phyloP scores from a whole-genome alignment of 2,888 invertebrate species.

The Eupithecia insigniata region DNA sequence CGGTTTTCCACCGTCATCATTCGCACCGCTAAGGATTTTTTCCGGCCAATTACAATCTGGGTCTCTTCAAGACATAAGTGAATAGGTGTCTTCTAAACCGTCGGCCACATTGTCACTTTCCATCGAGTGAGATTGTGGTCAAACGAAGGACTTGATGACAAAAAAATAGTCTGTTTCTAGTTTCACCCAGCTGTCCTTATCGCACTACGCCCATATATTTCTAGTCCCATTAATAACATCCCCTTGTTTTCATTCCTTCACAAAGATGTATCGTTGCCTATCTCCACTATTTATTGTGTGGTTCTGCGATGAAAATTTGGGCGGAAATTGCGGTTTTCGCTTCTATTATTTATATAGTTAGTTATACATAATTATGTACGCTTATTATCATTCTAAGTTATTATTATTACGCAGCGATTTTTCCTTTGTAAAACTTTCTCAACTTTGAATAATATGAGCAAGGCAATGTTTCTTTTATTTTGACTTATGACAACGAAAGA shows the following conservation, averaged over 20 bases:
- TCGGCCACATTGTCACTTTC: too few relatives aligned
- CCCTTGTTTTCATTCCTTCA: slow-evolving; percentile 39
- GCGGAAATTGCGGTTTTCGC: slow-evolving; percentile 6
- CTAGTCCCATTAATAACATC: slow-evolving; percentile 32
- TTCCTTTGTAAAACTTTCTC: not conserved
- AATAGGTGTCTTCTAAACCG: too few relatives aligned
- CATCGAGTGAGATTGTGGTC: too few relatives aligned
- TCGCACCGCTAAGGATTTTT: too few relatives aligned
- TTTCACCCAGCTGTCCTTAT: slow-evolving; percentile 11
- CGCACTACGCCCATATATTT: slow-evolving; percentile 28
- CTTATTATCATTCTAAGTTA: not conserved
- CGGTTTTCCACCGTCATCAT: too few relatives aligned
- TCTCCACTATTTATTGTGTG: slow-evolving; percentile 31
- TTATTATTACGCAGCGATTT: not conserved
- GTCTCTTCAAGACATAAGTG: too few relatives aligned
- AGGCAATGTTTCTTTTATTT: not conserved
- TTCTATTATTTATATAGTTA: slow-evolving; percentile 2
- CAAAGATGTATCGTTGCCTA: slow-evolving; percentile 36
- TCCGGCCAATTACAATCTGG: too few relatives aligned
- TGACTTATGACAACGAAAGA: too few relatives aligned
- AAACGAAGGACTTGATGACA: too few relatives aligned
- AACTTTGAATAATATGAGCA: not conserved
- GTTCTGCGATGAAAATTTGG: slow-evolving; percentile 19
- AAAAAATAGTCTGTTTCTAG: not conserved
- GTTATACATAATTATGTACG: not conserved